phyloP scores from a whole-genome alignment of 2,797 vertebrate genomes.

The Tachyglossus aculeatus region DNA sequence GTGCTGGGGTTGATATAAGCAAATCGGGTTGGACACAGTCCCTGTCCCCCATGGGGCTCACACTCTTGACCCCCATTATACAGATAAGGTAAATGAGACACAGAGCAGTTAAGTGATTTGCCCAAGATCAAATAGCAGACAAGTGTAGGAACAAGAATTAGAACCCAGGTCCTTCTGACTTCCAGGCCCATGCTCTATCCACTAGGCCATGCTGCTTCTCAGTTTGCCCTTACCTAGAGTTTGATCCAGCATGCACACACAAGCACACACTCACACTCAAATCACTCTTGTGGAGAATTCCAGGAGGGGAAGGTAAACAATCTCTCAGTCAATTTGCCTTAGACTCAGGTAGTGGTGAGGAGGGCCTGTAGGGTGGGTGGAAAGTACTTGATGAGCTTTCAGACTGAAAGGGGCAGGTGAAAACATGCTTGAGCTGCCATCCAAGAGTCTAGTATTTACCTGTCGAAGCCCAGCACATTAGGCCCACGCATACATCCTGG shows the following conservation, averaged over 20 bases:
- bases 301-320: slow-evolving; percentile 20
- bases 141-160: background rate
- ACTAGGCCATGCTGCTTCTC: background rate
- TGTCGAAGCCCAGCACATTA: slow-evolving; percentile 60
- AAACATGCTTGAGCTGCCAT: slow-evolving; percentile 63
- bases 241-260: slow-evolving; percentile 34
- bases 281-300: slow-evolving; percentile 6
- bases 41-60: no score
- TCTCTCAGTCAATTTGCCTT: slow-evolving; percentile 50
- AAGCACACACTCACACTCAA: background rate
- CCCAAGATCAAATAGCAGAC: background rate
- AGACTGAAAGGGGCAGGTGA: slow-evolving; percentile 68
- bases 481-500: slow-evolving; percentile 56
- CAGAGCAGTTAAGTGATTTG: background rate
- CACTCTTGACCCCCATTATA: no score
- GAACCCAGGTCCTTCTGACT: background rate
- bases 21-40: no score
- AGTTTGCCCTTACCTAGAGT: background rate
- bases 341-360: slow-evolving; percentile 38
- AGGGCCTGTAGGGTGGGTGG: slow-evolving; percentile 53
- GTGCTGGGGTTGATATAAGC: no score
- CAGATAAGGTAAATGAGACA: no score
- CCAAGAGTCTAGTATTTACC: slow-evolving; percentile 67
- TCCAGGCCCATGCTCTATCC: background rate
- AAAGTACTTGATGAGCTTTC: slow-evolving; percentile 42